A percentile compares a stretch with the other conserved stretches of the same genome.
These are phyloP conservation scores for Petrocephalus microphthalmus DNA, from an alignment of 2,113 vertebrate species.

Conservation along the genomic window DNA sequence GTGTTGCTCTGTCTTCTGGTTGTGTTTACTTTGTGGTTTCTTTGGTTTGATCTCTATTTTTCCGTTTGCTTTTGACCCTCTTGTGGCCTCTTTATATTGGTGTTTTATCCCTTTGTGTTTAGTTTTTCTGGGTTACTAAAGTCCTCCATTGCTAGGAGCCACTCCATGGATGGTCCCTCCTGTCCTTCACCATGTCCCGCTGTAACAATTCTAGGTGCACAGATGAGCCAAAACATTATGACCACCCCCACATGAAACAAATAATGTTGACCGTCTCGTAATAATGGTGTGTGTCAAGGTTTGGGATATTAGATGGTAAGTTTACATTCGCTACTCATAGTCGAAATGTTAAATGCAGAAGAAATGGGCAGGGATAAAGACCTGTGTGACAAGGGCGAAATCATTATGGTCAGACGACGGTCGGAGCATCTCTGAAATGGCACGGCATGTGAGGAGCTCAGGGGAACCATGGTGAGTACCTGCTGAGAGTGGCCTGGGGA, in stretches of 20 bases:
- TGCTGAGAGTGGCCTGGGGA: background rate
- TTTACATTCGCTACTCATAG: background rate
- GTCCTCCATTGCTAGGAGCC: too few species aligned
- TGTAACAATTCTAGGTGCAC: background rate
- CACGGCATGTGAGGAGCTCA: background rate
- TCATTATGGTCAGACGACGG: background rate
- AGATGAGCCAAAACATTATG: background rate
- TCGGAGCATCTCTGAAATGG: background rate
- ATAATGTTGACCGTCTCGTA: background rate
- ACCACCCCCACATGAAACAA: background rate
- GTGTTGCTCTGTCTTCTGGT: too few species aligned
- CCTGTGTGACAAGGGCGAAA: background rate
- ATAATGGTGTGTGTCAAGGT: background rate
- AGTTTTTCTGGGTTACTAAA: too few species aligned
- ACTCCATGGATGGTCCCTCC: too few species aligned
- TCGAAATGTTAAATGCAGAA: background rate
- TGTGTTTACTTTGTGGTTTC: too few species aligned
- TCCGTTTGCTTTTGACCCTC: too few species aligned
- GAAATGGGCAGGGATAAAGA: background rate
- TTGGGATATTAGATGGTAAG: background rate
- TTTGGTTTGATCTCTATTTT: too few species aligned
- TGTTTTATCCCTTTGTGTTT: too few species aligned
- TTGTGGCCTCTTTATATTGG: too few species aligned
- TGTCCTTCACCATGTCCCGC: too few species aligned
- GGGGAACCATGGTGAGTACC: background rate